phyloP scores from a whole-genome alignment of 2,797 vertebrate species.

The Bryconaethiops microstoma region DNA sequence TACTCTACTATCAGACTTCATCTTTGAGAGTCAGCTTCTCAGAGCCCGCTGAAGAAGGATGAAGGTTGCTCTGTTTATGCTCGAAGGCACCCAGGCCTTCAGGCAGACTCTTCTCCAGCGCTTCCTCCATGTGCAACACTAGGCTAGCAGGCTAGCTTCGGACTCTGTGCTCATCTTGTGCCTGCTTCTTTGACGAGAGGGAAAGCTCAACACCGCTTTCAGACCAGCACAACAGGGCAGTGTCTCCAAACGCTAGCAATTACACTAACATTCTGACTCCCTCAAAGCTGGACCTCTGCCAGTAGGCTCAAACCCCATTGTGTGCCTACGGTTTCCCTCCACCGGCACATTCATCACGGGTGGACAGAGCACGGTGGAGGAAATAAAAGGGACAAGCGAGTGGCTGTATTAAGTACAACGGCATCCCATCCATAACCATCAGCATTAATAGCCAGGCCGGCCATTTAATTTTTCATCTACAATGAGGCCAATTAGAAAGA shows the following conservation, averaged over 20 bases:
- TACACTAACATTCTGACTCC: constrained; percentile 53
- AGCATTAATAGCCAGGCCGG: constrained; percentile 69
- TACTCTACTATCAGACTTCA: constrained; percentile 32
- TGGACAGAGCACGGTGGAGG: constrained; percentile 72
- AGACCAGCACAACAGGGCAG: constrained; percentile 34
- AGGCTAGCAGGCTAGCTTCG: background rate
- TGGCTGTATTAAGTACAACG: constrained; percentile 77
- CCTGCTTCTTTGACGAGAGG: constrained; percentile 1
- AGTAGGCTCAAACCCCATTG: constrained; percentile 73
- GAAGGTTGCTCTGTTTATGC: constrained; percentile 38
- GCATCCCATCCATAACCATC: constrained; percentile 78
- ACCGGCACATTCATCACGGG: constrained; percentile 73
- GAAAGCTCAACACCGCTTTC: constrained; percentile 18
- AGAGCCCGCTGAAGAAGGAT: constrained; percentile 16
- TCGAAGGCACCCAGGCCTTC: constrained; percentile 47
- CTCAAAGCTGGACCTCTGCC: constrained; percentile 71
- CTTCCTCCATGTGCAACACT: constrained; percentile 15
- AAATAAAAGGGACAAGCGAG: constrained; percentile 80
- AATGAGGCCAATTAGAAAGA: constrained; percentile 76
- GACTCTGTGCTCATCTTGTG: background rate
- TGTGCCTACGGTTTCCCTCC: constrained; percentile 65
- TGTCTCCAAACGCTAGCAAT: constrained; percentile 45
- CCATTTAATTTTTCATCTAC: constrained; percentile 78
- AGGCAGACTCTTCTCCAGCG: constrained; percentile 32
- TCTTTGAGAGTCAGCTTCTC: constrained; percentile 34